Percentiles rank a stretch among this genome's conserved stretches.
These are phyloP conservation scores for Cheiracanthium punctorium DNA, from an alignment of 2,888 invertebrate genomes.

Conservation along the genomic window DNA sequence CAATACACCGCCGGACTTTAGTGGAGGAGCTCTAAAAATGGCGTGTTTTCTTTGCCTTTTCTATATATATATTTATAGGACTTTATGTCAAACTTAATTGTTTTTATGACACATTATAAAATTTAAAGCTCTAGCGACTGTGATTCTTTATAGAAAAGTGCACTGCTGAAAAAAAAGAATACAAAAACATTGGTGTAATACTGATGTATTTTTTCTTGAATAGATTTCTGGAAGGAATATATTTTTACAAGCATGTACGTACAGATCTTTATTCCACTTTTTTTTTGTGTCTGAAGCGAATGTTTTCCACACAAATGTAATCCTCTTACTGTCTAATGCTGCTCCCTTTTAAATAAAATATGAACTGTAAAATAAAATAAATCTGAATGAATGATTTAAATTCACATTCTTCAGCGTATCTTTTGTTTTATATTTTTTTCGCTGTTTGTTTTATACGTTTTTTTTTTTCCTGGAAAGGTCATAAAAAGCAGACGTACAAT, in stretches of 20 bases:
- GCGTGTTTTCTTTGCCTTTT: not conserved
- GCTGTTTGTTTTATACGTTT: not conserved
- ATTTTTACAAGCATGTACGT: not conserved
- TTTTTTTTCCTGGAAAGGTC: conserved; percentile 14
- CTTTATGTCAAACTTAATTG: conserved; percentile 62
- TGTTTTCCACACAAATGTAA: conserved; percentile 44
- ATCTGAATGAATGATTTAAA: conserved; percentile 58
- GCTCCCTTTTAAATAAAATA: conserved; percentile 50
- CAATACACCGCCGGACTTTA: conserved; percentile 28
- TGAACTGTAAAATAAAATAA: conserved; percentile 18
- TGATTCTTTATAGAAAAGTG: no score
- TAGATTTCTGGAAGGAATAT: not conserved
- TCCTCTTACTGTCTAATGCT: conserved; percentile 31
- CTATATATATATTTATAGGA: conserved; percentile 45
- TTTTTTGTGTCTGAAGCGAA: conserved; percentile 21
- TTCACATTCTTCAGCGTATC: no score
- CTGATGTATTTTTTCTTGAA: no score
- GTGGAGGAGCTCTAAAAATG: not conserved
- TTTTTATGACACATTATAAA: conserved; percentile 54
- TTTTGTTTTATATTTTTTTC: not conserved
- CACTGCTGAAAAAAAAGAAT: not conserved
- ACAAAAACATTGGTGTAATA: conserved; percentile 18
- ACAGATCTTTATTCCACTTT: not conserved
- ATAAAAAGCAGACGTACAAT: conserved; percentile 51
- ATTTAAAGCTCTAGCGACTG: conserved; percentile 47